phyloP scores from a whole-genome alignment of 2,113 vertebrate genomes.

The Vimba vimba region DNA sequence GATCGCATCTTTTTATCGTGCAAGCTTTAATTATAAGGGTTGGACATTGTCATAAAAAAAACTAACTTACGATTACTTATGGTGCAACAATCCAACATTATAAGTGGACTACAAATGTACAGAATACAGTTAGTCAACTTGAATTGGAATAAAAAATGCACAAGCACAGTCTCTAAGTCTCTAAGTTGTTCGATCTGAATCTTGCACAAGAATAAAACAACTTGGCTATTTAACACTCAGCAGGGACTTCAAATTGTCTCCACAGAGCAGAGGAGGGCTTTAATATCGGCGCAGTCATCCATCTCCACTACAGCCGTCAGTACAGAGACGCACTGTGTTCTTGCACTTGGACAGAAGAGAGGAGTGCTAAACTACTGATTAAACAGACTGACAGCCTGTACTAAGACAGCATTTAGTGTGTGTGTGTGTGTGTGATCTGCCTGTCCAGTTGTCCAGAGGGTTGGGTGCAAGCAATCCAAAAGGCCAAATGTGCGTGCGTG shows the following conservation, averaged over 20 bases:
- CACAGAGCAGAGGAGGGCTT: conserved; percentile 17
- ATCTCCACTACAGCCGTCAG: conserved; percentile 1
- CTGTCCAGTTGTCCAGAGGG: conserved; percentile 3
- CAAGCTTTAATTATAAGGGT: not conserved
- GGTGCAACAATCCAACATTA: not conserved
- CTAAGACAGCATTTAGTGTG: not conserved
- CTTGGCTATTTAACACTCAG: conserved; percentile 6
- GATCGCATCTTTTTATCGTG: not conserved
- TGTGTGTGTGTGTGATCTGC: conserved; percentile 23
- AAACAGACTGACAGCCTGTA: conserved; percentile 28
- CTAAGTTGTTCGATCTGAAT: not conserved
- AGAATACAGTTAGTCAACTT: not conserved
- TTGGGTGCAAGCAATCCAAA: conserved; percentile 25
- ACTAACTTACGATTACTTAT: not conserved
- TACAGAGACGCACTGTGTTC: conserved; percentile 14
- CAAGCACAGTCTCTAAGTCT: not conserved
- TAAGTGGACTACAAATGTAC: not conserved
- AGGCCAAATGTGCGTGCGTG: conserved; percentile 22
- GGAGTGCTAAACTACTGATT: conserved; percentile 28
- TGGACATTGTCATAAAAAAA: not conserved
- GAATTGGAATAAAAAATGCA: not conserved
- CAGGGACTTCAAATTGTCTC: conserved; percentile 19
- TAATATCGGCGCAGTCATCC: conserved; percentile 37
- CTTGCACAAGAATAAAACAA: not conserved
- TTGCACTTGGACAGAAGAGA: conserved; percentile 4